Evolutionary conservation across 1,140 invertebrate genomes (phyloP).

Genomic region (Heliconius nattereri): DNA sequence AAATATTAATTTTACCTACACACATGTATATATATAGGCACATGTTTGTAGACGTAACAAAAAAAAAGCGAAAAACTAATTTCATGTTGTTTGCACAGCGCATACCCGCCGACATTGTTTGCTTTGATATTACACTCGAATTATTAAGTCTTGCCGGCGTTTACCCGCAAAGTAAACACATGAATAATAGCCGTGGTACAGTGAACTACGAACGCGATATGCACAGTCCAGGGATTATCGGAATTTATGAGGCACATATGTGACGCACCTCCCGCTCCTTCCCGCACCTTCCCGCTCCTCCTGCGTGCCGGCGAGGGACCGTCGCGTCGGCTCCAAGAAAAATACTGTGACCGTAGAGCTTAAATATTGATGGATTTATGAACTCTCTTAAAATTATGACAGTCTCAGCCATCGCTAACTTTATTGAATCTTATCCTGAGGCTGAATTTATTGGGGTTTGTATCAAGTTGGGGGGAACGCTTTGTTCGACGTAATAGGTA

Average conservation of each 20-base stretch:
- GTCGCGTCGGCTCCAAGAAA: conserved; percentile 63
- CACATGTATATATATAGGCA: conserved; percentile 10
- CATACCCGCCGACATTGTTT: conserved; percentile 46
- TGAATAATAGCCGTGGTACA: conserved; percentile 73
- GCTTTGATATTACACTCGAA: conserved; percentile 67
- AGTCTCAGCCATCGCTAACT: conserved; percentile 69
- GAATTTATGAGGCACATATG: conserved; percentile 77
- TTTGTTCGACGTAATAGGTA: conserved; percentile 59
- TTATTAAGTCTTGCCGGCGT: conserved; percentile 75
- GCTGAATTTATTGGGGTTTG: conserved; percentile 69
- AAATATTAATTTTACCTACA: not conserved
- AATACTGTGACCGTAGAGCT: conserved; percentile 76
- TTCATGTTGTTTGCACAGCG: conserved; percentile 32
- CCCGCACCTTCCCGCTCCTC: too few species aligned
- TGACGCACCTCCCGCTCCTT: conserved; percentile 67
- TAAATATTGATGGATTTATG: conserved; percentile 80
- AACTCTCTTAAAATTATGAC: conserved; percentile 79
- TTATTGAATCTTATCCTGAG: conserved; percentile 77
- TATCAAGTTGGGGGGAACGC: conserved; percentile 62
- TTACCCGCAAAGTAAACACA: conserved; percentile 72
- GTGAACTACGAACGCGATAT: conserved; percentile 65
- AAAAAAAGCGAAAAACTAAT: conserved; percentile 47
- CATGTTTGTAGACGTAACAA: not conserved
- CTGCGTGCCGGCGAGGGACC: conserved; percentile 47
- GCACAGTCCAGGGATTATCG: conserved; percentile 71